Base-by-base conservation (phyloP, 2,888 invertebrate genomes). In the Nomada lathburiana region DNA sequence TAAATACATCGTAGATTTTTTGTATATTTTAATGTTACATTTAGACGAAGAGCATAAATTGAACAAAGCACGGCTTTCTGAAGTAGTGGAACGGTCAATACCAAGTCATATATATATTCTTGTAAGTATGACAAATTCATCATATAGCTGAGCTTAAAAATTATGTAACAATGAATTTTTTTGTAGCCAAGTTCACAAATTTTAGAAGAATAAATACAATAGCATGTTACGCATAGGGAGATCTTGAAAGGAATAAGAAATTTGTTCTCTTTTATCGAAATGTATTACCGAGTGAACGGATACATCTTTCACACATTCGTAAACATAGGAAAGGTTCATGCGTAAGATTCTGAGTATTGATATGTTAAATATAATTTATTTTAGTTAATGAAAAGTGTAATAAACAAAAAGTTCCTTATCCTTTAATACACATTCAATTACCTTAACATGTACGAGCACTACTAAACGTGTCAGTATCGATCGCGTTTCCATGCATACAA, bases 101-200 rank as follows among this genome's bases (percentile, higher is more conserved):
- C 96, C 96, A 36, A 95, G 95, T 79, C 95, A 96, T 90, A 95
- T 96, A 86, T 96, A 96, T 89, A 95, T 96, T 76, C 95, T 96
- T 96, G 96, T 96, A 93, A 94, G 93, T 86, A 83, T 53, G 20
- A 29, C 18, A 11, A 59, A 76, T 18, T 10, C 13, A n/a, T 62
- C 26, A n/a, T 11, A 23, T 4, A n/a, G 20, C 29, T 13, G n/a
- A 18, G 47, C 29, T 20, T 50, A 53, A 70, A 59, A 72, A 57
- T 29, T 50, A 20, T 53, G 18, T 42, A n/a, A 76, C 55, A n/a
- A 75, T 65, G 29, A 18, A 57, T 18, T 65, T 74, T 64, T 84
- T 92, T 93, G 47, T 82, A 93, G 93, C 93, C 93, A 74, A 92
- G 92, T 80, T 90, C 91, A 10, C 90, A 92, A 77, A 84, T 81